Conservation (phyloP, 2,888 invertebrate species). For the Diaphora mendica region DNA sequence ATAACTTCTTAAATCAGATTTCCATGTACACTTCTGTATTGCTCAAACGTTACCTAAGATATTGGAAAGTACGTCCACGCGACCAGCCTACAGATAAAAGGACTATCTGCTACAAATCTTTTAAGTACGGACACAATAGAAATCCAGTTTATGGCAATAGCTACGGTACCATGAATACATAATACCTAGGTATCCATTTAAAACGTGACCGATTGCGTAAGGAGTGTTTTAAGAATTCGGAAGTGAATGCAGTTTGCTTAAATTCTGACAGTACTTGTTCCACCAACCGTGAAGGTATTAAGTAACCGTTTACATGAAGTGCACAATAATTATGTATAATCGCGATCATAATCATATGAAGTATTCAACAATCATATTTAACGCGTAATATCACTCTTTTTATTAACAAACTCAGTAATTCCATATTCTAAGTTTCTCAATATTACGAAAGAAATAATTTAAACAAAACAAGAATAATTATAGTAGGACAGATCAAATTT, state of each 20-base stretch:
- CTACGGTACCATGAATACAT: conserved; percentile 43
- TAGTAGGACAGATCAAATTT: conserved; percentile 22
- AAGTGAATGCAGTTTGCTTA: conserved; percentile 71
- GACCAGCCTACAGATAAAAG: conserved; percentile 25
- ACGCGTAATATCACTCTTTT: conserved; percentile 19
- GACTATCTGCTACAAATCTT: conserved; percentile 25
- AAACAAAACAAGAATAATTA: conserved; percentile 19
- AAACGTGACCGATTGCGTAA: conserved; percentile 58
- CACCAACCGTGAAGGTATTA: conserved; percentile 65
- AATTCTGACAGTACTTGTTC: conserved; percentile 61
- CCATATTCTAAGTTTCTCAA: background rate
- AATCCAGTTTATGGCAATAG: conserved; percentile 39
- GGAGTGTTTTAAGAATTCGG: conserved; percentile 63
- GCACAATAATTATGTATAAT: conserved; percentile 27
- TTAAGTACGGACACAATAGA: conserved; percentile 41
- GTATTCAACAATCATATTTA: conserved; percentile 19
- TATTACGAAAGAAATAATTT: conserved; percentile 26
- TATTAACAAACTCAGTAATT: conserved; percentile 22
- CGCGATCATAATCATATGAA: conserved; percentile 41
- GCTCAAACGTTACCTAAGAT: conserved; percentile 17
- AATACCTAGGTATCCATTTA: conserved; percentile 42
- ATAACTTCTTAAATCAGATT: background rate
- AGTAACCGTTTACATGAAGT: conserved; percentile 63
- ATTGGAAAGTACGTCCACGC: conserved; percentile 24
- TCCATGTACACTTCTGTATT: conserved; percentile 19